Evolutionary conservation across 2,888 invertebrate species (phyloP).

Genomic region (Adela reaumurella): DNA sequence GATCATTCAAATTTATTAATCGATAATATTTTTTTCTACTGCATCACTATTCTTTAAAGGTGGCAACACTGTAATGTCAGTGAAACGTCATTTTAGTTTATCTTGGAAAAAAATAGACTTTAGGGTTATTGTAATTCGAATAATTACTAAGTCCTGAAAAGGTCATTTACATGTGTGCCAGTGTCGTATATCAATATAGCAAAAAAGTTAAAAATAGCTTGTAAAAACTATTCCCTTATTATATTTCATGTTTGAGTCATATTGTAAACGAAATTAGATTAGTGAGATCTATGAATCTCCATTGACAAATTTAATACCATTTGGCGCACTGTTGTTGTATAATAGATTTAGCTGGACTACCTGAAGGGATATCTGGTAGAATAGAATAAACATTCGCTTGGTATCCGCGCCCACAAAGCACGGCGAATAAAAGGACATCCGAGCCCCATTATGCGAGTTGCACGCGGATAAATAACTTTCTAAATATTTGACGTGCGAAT

Average conservation of each 20-base stretch:
- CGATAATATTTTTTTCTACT: no score
- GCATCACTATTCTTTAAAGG: no score
- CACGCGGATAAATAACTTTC: constrained; percentile 50
- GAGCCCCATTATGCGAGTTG: constrained; percentile 34
- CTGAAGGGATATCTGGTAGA: constrained; percentile 42
- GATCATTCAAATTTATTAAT: no score
- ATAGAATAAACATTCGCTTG: constrained; percentile 42
- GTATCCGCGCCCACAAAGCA: constrained; percentile 19
- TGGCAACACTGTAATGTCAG: no score
- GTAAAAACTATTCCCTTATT: no score
- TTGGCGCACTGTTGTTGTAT: constrained; percentile 32
- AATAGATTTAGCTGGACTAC: constrained; percentile 46
- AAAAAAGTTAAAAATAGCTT: constrained; percentile 29
- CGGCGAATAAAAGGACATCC: neutral
- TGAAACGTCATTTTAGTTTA: no score
- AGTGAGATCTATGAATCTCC: constrained; percentile 17
- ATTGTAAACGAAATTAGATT: constrained; percentile 12
- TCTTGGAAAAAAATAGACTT: no score
- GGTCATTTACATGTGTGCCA: no score
- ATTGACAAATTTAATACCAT: constrained; percentile 31
- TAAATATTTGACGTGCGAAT: constrained; percentile 52
- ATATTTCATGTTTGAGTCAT: no score
- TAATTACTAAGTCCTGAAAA: no score
- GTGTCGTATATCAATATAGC: no score
- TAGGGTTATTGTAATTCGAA: no score